Conservation (phyloP, 2,888 invertebrate species). For the Euzetes globulus region DNA sequence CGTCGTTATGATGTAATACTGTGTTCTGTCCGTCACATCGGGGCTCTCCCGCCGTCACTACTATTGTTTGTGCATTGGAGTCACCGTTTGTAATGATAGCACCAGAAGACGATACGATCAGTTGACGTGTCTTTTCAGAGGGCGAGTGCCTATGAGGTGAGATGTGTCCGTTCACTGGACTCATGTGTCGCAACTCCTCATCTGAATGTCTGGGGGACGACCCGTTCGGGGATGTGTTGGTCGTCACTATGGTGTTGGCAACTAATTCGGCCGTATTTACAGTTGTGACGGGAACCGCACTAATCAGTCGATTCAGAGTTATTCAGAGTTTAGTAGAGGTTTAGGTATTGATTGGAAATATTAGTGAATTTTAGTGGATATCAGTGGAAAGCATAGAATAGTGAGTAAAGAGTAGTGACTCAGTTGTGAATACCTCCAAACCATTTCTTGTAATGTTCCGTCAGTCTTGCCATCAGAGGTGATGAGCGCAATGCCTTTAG, state of each 20-base stretch:
- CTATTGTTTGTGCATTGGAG: slow-evolving; percentile 25
- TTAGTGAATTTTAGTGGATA: not conserved
- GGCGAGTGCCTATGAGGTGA: slow-evolving; percentile 24
- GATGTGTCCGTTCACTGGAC: slow-evolving; percentile 30
- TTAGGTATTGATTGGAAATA: not conserved
- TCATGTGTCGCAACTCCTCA: slow-evolving; percentile 12
- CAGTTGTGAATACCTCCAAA: slow-evolving; percentile 31
- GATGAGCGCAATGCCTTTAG: slow-evolving; percentile 31
- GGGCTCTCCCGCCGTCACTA: slow-evolving; percentile 21
- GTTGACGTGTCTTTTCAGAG: slow-evolving; percentile 18
- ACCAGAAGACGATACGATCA: slow-evolving; percentile 29
- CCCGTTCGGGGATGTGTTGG: slow-evolving; percentile 17
- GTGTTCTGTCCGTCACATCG: not conserved
- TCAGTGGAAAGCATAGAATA: too few relatives aligned
- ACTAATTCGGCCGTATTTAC: slow-evolving; percentile 29
- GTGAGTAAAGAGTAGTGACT: too few relatives aligned
- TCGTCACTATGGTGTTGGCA: slow-evolving; percentile 31
- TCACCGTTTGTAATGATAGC: slow-evolving; percentile 26
- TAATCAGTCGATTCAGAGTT: not conserved
- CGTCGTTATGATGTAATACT: slow-evolving; percentile 33
- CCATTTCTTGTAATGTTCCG: slow-evolving; percentile 29
- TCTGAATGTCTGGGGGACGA: slow-evolving; percentile 32
- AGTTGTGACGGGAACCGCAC: slow-evolving; percentile 31
- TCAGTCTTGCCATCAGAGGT: slow-evolving; percentile 32
- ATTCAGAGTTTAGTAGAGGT: not conserved